Evolutionary conservation across 2,888 invertebrate species (phyloP).

Genomic region (Julus scandinavius): DNA sequence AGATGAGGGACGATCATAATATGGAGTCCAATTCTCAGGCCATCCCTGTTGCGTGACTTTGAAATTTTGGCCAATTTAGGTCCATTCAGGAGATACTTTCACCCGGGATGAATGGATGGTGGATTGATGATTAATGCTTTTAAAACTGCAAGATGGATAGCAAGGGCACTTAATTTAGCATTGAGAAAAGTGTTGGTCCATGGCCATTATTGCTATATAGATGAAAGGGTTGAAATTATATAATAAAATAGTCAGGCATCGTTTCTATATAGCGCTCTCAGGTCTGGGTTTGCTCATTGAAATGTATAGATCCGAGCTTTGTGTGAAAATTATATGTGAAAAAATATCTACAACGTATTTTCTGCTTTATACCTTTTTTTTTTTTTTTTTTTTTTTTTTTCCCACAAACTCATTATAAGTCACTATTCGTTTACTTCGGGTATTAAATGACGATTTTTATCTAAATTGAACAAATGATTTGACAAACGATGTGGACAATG

Average conservation of each 20-base stretch:
- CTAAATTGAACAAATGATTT: no score
- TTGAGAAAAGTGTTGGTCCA: background rate
- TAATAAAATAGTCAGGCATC: background rate
- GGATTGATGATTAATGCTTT: constrained; percentile 9
- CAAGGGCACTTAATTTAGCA: constrained; percentile 12
- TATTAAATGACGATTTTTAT: no score
- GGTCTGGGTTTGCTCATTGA: no score
- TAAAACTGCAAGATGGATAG: constrained; percentile 43
- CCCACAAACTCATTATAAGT: no score
- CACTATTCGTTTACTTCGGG: no score
- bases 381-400: no score
- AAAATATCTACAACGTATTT: no score
- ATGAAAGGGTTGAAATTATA: background rate
- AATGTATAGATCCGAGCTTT: no score
- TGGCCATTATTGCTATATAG: background rate
- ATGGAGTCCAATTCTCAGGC: background rate
- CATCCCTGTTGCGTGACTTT: constrained; percentile 26
- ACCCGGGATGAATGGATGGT: constrained; percentile 4
- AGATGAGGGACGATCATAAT: constrained; percentile 24
- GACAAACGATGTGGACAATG: no score
- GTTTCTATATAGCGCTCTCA: no score
- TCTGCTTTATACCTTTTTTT: no score
- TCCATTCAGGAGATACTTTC: constrained; percentile 14
- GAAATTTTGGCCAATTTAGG: constrained; percentile 32
- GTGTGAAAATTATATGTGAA: no score